Percentiles rank a stretch among this genome's conserved stretches.
phyloP scores from a whole-genome alignment of 2,797 vertebrate species.

The Hapalemur alaotrensis region DNA sequence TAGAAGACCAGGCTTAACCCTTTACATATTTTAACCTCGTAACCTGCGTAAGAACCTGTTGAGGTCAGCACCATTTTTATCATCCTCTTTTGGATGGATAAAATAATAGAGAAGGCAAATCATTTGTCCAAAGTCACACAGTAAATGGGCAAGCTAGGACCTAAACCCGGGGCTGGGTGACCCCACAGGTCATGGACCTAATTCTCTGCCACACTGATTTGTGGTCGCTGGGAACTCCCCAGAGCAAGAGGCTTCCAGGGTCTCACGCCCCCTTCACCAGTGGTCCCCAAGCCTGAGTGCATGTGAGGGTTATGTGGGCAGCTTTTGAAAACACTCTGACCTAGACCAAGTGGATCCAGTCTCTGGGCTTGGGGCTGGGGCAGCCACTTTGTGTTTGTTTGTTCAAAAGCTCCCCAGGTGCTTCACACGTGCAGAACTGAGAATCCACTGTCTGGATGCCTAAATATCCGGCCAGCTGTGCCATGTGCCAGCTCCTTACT shows the following conservation, averaged over 20 bases:
- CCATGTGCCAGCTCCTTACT: neutral
- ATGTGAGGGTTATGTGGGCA: neutral
- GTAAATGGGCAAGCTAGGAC: neutral
- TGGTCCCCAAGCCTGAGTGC: neutral
- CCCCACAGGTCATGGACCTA: neutral
- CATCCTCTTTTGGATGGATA: neutral
- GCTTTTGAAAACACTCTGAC: neutral
- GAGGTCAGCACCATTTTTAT: neutral
- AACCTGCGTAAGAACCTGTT: neutral
- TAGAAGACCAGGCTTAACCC: neutral
- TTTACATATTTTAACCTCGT: neutral
- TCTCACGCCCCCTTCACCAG: neutral
- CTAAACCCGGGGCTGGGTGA: neutral
- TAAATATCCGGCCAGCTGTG: neutral
- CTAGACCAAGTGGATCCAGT: neutral
- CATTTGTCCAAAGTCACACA: neutral
- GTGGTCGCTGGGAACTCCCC: neutral
- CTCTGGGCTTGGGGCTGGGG: neutral
- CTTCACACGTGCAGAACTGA: neutral
- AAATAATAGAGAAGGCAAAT: neutral
- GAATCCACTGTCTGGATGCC: neutral
- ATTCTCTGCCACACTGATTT: neutral
- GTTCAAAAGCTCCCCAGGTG: neutral
- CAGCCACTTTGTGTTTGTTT: neutral
- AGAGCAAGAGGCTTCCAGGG: neutral